Percentiles rank a stretch among this genome's conserved stretches.
Evolutionary conservation across 2,113 vertebrate species (phyloP).

Genomic region (Cygnus buccinator): DNA sequence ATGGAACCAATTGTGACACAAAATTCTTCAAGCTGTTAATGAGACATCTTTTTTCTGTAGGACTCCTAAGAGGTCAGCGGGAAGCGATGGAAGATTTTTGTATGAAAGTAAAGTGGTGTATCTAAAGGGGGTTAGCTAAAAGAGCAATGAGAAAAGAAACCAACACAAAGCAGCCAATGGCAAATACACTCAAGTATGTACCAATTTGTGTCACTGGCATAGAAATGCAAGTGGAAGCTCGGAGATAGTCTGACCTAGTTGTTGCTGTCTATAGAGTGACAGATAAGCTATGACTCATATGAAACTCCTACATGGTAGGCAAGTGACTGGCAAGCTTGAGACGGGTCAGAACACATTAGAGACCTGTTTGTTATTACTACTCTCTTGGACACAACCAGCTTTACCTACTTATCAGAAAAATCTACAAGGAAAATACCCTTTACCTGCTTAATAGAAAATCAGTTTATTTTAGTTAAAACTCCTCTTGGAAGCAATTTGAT

Average conservation of each 20-base stretch:
- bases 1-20: neutral
- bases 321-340: neutral
- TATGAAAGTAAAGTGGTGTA: neutral
- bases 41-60: neutral
- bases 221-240: neutral
- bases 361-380: neutral
- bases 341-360: neutral
- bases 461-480: neutral
- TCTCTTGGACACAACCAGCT: neutral
- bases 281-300: neutral
- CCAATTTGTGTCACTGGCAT: neutral
- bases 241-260: neutral
- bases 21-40: neutral
- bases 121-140: neutral
- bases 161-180: neutral
- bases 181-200: neutral
- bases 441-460: neutral
- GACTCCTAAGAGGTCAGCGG: neutral
- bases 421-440: fast-evolving
- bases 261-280: neutral
- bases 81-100: neutral
- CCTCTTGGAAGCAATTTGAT: neutral
- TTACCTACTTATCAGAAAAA: neutral
- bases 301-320: neutral
- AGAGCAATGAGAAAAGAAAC: neutral